A percentile compares a stretch with the other conserved stretches of the same genome.
Evolutionary conservation across 1,140 invertebrate species (phyloP).

Genomic region (Gonatopus flavifemur): DNA sequence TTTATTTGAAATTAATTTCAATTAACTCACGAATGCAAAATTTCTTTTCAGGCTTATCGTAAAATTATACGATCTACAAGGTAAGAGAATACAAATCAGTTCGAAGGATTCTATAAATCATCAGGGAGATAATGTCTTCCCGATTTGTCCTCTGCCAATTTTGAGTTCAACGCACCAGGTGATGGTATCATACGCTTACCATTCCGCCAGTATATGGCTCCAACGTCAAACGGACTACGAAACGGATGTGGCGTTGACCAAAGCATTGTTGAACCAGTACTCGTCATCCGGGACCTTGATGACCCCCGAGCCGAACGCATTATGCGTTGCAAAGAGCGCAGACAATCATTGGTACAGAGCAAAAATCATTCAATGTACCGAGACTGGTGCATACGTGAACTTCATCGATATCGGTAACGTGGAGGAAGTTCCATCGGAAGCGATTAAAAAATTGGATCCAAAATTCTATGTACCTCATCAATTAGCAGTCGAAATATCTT

Average conservation of each 20-base stretch:
- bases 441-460: constrained; percentile 50
- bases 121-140: constrained; percentile 55
- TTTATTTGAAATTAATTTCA: constrained; percentile 14
- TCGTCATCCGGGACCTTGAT: constrained; percentile 44
- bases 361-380: constrained; percentile 23
- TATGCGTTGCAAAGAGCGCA: constrained; percentile 64
- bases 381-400: constrained; percentile 30
- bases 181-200: constrained; percentile 54
- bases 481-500: constrained; percentile 57
- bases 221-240: constrained; percentile 57
- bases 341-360: constrained; percentile 64
- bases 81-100: constrained; percentile 61
- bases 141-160: constrained; percentile 62
- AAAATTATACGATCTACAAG: constrained; percentile 60
- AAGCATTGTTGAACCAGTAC: constrained; percentile 64
- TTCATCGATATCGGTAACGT: constrained; percentile 63
- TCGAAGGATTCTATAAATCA: constrained; percentile 49
- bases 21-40: constrained; percentile 2
- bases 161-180: constrained; percentile 58
- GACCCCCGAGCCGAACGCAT: constrained; percentile 43
- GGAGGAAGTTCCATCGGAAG: constrained; percentile 39
- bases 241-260: constrained; percentile 52
- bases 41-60: constrained; percentile 59
- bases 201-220: constrained; percentile 63
- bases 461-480: constrained; percentile 61